Conservation (phyloP, 2,888 invertebrate genomes). For the Helicoverpa assulta region DNA sequence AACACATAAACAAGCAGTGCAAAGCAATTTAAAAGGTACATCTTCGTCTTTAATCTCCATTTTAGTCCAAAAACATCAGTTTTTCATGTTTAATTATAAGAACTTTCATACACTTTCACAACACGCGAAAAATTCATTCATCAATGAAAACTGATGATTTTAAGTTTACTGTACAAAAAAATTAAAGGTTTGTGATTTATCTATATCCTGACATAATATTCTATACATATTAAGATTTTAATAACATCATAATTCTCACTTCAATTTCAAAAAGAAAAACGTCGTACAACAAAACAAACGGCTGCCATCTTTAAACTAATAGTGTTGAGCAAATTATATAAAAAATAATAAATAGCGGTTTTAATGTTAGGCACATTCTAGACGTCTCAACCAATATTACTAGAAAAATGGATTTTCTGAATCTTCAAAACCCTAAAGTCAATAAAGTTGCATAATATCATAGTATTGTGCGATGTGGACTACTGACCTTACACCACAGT, state of each 20-base stretch:
- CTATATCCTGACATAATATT: background rate
- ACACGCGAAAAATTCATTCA: background rate
- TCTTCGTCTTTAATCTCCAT: slow-evolving; percentile 71
- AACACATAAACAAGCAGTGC: slow-evolving; percentile 81
- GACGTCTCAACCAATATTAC: too few species aligned
- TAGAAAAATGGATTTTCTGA: too few species aligned
- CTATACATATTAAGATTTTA: background rate
- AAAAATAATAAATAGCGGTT: slow-evolving; percentile 32
- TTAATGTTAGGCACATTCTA: background rate
- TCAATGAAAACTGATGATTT: slow-evolving; percentile 2
- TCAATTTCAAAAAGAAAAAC: slow-evolving; percentile 11
- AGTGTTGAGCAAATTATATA: slow-evolving; percentile 8
- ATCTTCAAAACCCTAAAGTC: too few species aligned
- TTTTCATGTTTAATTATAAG: slow-evolving; percentile 2
- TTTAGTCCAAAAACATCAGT: slow-evolving; percentile 31
- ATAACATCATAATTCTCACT: background rate
- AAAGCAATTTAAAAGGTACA: slow-evolving; percentile 71
- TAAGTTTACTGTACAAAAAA: background rate
- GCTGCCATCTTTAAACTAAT: slow-evolving; percentile 51
- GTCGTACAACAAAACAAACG: slow-evolving; percentile 57
- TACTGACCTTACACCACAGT: too few species aligned
- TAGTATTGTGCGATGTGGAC: too few species aligned
- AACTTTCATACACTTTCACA: slow-evolving; percentile 36
- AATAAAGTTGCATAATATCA: too few species aligned
- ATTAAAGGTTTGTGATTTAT: background rate